These are phyloP conservation scores for Platalea minor DNA, from an alignment of 2,797 vertebrate genomes.

Conservation along the genomic window DNA sequence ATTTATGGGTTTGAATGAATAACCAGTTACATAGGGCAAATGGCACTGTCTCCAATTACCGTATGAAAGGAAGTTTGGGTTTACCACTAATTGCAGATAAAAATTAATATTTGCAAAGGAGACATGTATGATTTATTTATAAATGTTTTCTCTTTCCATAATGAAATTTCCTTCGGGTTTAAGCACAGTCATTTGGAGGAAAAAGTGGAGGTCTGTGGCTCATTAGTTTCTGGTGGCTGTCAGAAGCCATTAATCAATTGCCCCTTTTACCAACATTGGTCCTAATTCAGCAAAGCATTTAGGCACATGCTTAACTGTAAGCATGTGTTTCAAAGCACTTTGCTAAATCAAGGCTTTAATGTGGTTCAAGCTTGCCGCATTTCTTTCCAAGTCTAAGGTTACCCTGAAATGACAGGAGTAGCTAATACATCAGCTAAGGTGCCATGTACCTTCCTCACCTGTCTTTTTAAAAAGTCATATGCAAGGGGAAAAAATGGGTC, in stretches of 20 bases:
- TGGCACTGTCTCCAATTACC: constrained; percentile 8
- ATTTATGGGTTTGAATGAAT: background rate
- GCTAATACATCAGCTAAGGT: background rate
- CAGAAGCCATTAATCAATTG: constrained; percentile 65
- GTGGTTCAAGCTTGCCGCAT: background rate
- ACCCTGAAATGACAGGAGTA: background rate
- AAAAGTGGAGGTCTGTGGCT: constrained; percentile 42
- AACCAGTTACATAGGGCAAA: constrained; percentile 22
- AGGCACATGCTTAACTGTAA: constrained; percentile 41
- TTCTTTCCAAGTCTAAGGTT: constrained; percentile 15
- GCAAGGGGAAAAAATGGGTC: background rate
- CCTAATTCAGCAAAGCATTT: constrained; percentile 56
- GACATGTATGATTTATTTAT: constrained; percentile 46
- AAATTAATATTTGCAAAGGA: constrained; percentile 59
- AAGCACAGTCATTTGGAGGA: constrained; percentile 36
- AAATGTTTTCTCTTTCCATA: constrained; percentile 60
- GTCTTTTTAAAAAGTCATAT: background rate
- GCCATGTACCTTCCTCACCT: background rate
- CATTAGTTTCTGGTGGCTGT: constrained; percentile 67
- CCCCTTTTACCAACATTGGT: constrained; percentile 31
- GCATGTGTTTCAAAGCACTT: constrained; percentile 48
- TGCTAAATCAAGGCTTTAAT: constrained; percentile 29
- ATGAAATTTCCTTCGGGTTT: constrained; percentile 56
- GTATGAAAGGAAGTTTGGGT: constrained; percentile 53
- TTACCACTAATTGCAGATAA: constrained; percentile 65